These are phyloP conservation scores for Umimayanthus kanabou DNA, from an alignment of 92 coral and sea anemone species.

Conservation along the genomic window DNA sequence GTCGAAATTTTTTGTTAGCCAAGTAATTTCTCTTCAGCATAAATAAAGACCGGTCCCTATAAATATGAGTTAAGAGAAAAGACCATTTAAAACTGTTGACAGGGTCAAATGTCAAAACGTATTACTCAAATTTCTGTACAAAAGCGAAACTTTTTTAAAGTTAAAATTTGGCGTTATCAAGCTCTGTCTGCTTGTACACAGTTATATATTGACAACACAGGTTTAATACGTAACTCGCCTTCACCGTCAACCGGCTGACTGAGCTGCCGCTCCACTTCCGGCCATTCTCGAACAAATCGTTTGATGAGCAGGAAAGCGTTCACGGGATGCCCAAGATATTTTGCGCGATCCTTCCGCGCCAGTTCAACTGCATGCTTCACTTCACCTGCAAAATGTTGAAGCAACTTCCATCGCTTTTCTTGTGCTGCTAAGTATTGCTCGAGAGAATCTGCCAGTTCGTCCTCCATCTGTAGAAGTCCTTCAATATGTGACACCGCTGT, in stretches of 20 bases:
- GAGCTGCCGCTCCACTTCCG: slow-evolving; percentile 58
- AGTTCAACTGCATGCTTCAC: slow-evolving; percentile 61
- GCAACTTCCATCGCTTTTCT: slow-evolving; percentile 60
- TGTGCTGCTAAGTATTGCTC: slow-evolving; percentile 73
- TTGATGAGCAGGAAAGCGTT: slow-evolving; percentile 84
- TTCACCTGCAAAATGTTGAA: slow-evolving; percentile 62
- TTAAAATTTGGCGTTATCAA: too few species aligned
- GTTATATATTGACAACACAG: too few species aligned
- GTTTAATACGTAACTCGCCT: slow-evolving; percentile 61
- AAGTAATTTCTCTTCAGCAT: too few species aligned
- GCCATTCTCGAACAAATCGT: slow-evolving; percentile 90
- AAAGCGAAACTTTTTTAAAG: too few species aligned
- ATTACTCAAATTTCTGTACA: too few species aligned
- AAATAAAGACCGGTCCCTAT: too few species aligned
- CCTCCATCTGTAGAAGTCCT: slow-evolving; percentile 71
- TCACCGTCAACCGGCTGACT: slow-evolving; percentile 56
- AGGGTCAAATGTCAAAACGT: too few species aligned
- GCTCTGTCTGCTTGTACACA: too few species aligned
- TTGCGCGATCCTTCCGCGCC: slow-evolving; percentile 52
- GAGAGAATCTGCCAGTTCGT: slow-evolving; percentile 76
- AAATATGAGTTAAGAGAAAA: too few species aligned
- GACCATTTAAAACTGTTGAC: too few species aligned
- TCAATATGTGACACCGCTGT: slow-evolving; percentile 89
- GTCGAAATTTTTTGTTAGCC: too few species aligned
- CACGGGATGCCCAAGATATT: slow-evolving; percentile 84